A percentile compares a stretch with the other conserved stretches of the same genome.
Conservation (phyloP, 2,113 vertebrate species). For the Brachyhypopomus occidentalis region DNA sequence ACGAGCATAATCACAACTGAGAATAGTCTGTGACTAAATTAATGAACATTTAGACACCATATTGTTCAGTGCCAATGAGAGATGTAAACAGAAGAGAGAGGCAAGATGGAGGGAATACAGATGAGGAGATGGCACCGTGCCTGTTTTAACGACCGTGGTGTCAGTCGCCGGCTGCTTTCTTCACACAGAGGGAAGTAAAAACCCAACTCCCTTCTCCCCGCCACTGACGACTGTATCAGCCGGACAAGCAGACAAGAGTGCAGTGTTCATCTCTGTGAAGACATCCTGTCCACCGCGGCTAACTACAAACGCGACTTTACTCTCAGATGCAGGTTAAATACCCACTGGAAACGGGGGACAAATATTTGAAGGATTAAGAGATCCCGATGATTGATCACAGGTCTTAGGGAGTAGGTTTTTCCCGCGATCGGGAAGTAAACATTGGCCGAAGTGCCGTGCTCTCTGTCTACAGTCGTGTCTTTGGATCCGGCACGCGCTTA, state of each 20-base stretch:
- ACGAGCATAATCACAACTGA: slow-evolving; percentile 20
- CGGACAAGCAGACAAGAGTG: slow-evolving; percentile 1
- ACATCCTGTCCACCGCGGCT: slow-evolving; percentile 15
- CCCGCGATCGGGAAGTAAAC: slow-evolving; percentile 17
- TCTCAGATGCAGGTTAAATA: slow-evolving; percentile 15
- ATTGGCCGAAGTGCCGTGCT: not conserved
- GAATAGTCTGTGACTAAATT: slow-evolving; percentile 31
- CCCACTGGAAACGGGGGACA: slow-evolving; percentile 24
- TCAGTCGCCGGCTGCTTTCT: too few relatives aligned
- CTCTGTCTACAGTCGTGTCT: slow-evolving; percentile 8
- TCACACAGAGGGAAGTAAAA: too few relatives aligned
- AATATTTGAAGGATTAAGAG: slow-evolving; percentile 42
- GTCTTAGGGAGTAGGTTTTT: slow-evolving; percentile 34
- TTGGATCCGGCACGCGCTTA: not conserved
- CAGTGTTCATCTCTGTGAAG: slow-evolving; percentile 1
- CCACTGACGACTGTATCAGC: not conserved
- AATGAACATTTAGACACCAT: slow-evolving; percentile 40
- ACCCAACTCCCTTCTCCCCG: not conserved
- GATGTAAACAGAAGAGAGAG: slow-evolving; percentile 31
- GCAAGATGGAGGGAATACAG: slow-evolving; percentile 25
- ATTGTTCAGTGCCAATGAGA: slow-evolving; percentile 37
- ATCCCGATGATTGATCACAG: slow-evolving; percentile 39
- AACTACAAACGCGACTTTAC: slow-evolving; percentile 18
- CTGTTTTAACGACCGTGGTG: slow-evolving; percentile 21
- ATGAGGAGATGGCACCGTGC: slow-evolving; percentile 28